phyloP scores from a whole-genome alignment of 2,888 invertebrate genomes.

The Drosophila subquinaria region DNA sequence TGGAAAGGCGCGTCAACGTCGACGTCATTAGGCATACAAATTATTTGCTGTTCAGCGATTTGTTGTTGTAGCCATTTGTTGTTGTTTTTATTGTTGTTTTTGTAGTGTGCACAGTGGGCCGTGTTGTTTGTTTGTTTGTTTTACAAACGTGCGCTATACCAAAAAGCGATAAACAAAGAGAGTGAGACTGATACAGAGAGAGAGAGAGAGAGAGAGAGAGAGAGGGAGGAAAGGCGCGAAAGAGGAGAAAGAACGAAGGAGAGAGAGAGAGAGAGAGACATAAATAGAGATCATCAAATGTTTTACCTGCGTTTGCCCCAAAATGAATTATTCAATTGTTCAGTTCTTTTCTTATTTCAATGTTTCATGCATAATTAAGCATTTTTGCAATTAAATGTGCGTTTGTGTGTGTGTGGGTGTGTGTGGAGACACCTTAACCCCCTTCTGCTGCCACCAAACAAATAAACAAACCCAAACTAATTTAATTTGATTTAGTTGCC shows the following conservation, averaged over 20 bases:
- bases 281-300: conserved; percentile 49
- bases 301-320: no score
- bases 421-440: conserved; percentile 28
- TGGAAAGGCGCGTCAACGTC: conserved; percentile 69
- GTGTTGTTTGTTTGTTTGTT: conserved; percentile 70
- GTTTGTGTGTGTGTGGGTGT: conserved; percentile 13
- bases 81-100: conserved; percentile 38
- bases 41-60: conserved; percentile 50
- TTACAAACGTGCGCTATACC: conserved; percentile 59
- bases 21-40: conserved; percentile 73
- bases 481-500: conserved; percentile 31
- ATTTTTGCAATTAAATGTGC: conserved; percentile 71
- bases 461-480: conserved; percentile 14
- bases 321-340: conserved; percentile 70
- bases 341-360: conserved; percentile 55
- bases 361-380: conserved; percentile 78
- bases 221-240: background rate
- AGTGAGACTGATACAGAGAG: background rate
- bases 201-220: no score
- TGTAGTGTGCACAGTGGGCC: conserved; percentile 42
- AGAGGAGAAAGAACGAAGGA: background rate
- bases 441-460: background rate
- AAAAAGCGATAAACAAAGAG: conserved; percentile 23
- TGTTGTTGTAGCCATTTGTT: conserved; percentile 28
- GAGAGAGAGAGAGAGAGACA: conserved; percentile 1